A percentile compares a stretch with the other conserved stretches of the same genome.
phyloP scores from a whole-genome alignment of 1,140 invertebrate genomes.

The Dinoponera quadriceps region DNA sequence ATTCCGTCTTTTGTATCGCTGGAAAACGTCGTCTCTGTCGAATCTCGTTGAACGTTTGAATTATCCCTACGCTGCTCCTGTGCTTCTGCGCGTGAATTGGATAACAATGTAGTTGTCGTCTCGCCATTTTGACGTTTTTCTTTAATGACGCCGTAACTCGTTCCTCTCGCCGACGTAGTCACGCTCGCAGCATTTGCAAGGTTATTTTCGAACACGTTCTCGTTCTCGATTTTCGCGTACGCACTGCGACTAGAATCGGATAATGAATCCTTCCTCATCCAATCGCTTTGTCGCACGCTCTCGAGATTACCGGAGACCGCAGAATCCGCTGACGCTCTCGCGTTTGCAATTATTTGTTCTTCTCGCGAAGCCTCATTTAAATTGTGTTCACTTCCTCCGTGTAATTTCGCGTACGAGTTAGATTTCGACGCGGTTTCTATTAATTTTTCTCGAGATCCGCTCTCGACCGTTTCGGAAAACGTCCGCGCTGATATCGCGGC shows the following conservation, averaged over 20 bases:
- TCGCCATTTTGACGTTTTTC: constrained; percentile 7
- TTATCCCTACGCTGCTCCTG: not conserved
- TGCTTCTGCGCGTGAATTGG: constrained; percentile 5
- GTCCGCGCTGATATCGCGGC: not conserved
- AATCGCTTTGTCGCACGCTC: not conserved
- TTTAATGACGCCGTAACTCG: not conserved
- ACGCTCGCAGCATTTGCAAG: not conserved
- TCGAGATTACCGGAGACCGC: not conserved
- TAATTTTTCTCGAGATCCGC: constrained; percentile 25
- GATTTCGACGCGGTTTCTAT: not conserved
- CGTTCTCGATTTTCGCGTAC: not conserved
- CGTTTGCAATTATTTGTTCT: not conserved
- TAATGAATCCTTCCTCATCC: not conserved
- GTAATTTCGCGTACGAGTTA: constrained; percentile 15
- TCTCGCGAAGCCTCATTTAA: not conserved
- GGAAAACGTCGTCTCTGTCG: not conserved
- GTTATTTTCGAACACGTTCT: not conserved
- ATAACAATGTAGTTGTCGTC: constrained; percentile 19
- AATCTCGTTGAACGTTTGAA: constrained; percentile 3
- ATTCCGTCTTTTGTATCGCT: not conserved
- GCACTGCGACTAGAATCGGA: not conserved
- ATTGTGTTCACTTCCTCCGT: not conserved
- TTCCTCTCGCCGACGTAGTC: not conserved
- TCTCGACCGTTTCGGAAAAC: not conserved
- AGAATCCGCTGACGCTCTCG: not conserved